A percentile compares a stretch with the other conserved stretches of the same genome.
Evolutionary conservation across 2,113 vertebrate species (phyloP).

Genomic region (Gallinago media): DNA sequence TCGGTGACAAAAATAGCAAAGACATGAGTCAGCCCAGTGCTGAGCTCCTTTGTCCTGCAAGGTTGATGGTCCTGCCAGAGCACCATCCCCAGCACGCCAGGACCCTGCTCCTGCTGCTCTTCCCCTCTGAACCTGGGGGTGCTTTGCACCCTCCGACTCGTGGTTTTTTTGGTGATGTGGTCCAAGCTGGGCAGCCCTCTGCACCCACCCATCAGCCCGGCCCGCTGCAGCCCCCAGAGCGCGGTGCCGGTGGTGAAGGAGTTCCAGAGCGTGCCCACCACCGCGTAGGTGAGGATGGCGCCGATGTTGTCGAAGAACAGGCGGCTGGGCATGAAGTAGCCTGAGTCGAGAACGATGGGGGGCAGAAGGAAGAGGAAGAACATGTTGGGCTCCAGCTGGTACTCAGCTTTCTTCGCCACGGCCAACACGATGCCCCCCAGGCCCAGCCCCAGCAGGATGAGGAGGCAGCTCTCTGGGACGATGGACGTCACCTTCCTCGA

Average conservation of each 20-base stretch:
- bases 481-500: slow-evolving; percentile 92
- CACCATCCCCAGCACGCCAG: not conserved
- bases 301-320: slow-evolving; percentile 97
- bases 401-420: slow-evolving; percentile 92
- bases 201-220: slow-evolving; percentile 82
- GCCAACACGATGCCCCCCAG: slow-evolving; percentile 92
- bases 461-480: slow-evolving; percentile 94
- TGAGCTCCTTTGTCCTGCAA: not conserved
- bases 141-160: not conserved
- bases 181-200: not conserved
- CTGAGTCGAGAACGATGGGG: slow-evolving; percentile 93
- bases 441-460: slow-evolving; percentile 94
- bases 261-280: slow-evolving; percentile 96
- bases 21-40: slow-evolving; percentile 34
- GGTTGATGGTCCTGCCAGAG: not conserved
- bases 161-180: not conserved
- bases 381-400: slow-evolving; percentile 93
- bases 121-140: not conserved
- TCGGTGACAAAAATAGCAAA: slow-evolving; percentile 9
- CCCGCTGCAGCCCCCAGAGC: slow-evolving; percentile 85
- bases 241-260: slow-evolving; percentile 90
- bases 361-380: slow-evolving; percentile 98
- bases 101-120: not conserved
- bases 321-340: slow-evolving; percentile 96
- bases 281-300: slow-evolving; percentile 92